Base-by-base conservation (phyloP, 1,140 invertebrate species). In the Phymorhynchus buccinoides region DNA sequence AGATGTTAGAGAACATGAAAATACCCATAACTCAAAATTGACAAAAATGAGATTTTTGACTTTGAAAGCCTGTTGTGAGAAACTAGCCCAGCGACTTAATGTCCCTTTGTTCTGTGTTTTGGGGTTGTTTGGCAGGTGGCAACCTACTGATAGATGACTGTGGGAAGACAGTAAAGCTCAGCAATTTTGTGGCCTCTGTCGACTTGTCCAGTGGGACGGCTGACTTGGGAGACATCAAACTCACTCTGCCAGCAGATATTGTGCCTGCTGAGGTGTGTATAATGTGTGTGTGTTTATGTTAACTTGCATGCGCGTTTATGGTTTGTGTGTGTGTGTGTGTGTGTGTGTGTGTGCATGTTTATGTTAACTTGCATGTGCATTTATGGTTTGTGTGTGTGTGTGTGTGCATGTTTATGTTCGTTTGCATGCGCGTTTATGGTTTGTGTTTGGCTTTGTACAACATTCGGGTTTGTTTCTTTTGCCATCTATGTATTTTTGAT, bases 201-300 rank as follows among this genome's bases (percentile, higher is more conserved):
- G 32, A 52, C 30, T 48, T 80, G n/a, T 56, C 44, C 35, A 48
- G 79, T 48, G 30, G 48, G 27, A 37, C 22, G 4, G 79, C 79
- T 80, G 79, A 80, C 79, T 30, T 56, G 35, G 79, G 79, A 9
- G n/a, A 7, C 35, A 52, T 80, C 30, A 80, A 80, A 35, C 48
- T 80, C 27, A 48, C 44, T 18, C 44, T 80, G 14, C 79, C 79
- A 30, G 79, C 79, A 27, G 79, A 80, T 52, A 56, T 80, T 32
- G 44, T 80, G 4, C 79, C 79, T 52, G 41, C 79, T 80, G 79
- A 80, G 79, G 79, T 80, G 22, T 48, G 30, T 6, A 22, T 7
- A 56, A 12, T 80, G 78, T 52, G 42, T 52, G 42, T 80, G 71
- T 73, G 71, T 35, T n/a, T 73, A 32, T 73, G 71, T 73, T n/a